phyloP scores from a whole-genome alignment of 1,140 invertebrate genomes.

The Heliconius congener region DNA sequence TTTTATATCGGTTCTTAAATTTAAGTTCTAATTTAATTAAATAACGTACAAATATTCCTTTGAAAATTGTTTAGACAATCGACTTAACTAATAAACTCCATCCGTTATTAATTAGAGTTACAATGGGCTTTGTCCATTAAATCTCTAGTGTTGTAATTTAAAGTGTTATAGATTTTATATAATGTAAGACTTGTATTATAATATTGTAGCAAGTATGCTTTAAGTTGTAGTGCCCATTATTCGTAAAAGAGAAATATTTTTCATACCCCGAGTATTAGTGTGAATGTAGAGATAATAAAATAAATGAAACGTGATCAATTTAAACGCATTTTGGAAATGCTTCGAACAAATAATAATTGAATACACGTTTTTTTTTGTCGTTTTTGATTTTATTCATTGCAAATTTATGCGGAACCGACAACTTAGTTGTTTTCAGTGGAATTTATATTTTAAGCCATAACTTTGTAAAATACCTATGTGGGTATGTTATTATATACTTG shows the following conservation, averaged over 20 bases:
- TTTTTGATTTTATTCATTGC: slow-evolving; percentile 47
- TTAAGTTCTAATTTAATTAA: no score
- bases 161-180: slow-evolving; percentile 76
- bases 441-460: slow-evolving; percentile 64
- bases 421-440: slow-evolving; percentile 71
- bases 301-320: slow-evolving; percentile 30
- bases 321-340: slow-evolving; percentile 51
- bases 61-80: background rate
- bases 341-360: slow-evolving; percentile 43
- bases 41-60: no score
- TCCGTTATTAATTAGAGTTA: slow-evolving; percentile 48
- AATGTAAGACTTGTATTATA: slow-evolving; percentile 77
- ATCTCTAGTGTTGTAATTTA: slow-evolving; percentile 69
- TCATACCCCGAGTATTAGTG: slow-evolving; percentile 77
- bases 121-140: slow-evolving; percentile 48
- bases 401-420: slow-evolving; percentile 54
- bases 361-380: slow-evolving; percentile 36
- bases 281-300: slow-evolving; percentile 41
- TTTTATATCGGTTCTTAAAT: no score
- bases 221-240: slow-evolving; percentile 56
- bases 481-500: slow-evolving; percentile 70
- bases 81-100: slow-evolving; percentile 1
- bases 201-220: slow-evolving; percentile 58
- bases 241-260: slow-evolving; percentile 67
- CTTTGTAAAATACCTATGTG: slow-evolving; percentile 64